A percentile compares a stretch with the other conserved stretches of the same genome.
These are phyloP conservation scores for Megaceryle maxima DNA, from an alignment of 2,113 vertebrate genomes.

Conservation along the genomic window DNA sequence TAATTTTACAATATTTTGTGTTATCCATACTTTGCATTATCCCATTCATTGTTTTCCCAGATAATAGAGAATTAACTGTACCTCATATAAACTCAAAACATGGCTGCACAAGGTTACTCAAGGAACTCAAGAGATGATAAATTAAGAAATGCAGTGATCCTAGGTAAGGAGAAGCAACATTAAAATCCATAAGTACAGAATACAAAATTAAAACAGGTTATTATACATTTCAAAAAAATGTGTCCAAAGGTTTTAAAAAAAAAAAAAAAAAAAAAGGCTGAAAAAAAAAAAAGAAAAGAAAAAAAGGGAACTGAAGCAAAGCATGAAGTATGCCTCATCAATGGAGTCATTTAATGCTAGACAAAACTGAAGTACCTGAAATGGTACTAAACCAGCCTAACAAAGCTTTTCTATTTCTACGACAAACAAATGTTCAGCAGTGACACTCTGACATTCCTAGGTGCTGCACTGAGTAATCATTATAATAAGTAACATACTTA, in stretches of 20 bases:
- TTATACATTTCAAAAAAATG: conserved; percentile 34
- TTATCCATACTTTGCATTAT: conserved; percentile 34
- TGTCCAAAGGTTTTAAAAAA: neutral
- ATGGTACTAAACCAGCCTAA: conserved; percentile 8
- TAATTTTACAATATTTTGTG: neutral
- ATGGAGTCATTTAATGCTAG: neutral
- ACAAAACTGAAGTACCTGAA: conserved; percentile 3
- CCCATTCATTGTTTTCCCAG: conserved; percentile 58
- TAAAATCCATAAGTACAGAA: conserved; percentile 26
- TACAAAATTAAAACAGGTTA: conserved; percentile 37
- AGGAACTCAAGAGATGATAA: conserved; percentile 66
- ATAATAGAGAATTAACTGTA: conserved; percentile 66
- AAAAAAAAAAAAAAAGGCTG: no score
- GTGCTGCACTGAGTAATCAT: neutral
- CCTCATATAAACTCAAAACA: conserved; percentile 67
- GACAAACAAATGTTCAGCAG: neutral
- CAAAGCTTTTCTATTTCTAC: neutral
- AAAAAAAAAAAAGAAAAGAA: no score
- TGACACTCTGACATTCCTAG: neutral
- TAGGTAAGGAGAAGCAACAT: conserved; percentile 59
- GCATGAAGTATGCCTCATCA: neutral
- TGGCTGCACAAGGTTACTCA: conserved; percentile 67
- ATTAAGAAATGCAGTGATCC: conserved; percentile 68
- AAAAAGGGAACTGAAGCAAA: neutral
- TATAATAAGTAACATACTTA: neutral